phyloP scores from a whole-genome alignment of 2,113 vertebrate genomes.

The Erpornis zantholeuca region DNA sequence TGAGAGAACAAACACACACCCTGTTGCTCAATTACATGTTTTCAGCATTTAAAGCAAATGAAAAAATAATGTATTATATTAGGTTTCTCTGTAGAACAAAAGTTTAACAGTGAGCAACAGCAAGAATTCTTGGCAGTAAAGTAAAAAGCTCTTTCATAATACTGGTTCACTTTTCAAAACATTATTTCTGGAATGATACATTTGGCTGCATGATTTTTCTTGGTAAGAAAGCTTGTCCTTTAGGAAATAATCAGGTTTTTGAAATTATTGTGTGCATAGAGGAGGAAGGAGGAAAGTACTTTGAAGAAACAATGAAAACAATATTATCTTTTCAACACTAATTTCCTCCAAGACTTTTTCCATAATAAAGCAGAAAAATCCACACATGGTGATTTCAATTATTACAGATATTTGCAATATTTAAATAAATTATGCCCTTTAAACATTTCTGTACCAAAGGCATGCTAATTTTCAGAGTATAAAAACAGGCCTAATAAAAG shows the following conservation, averaged over 20 bases:
- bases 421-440: slow-evolving; percentile 16
- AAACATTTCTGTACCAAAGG: neutral
- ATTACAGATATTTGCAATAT: slow-evolving; percentile 2
- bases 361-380: neutral
- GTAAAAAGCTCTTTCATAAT: slow-evolving; percentile 60
- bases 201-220: slow-evolving; percentile 45
- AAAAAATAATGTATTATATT: slow-evolving; percentile 22
- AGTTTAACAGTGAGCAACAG: slow-evolving; percentile 46
- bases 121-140: slow-evolving; percentile 52
- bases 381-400: neutral
- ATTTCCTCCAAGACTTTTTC: slow-evolving; percentile 38
- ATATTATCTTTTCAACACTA: slow-evolving; percentile 43
- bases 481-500: slow-evolving; percentile 27
- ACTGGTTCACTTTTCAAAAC: slow-evolving; percentile 62
- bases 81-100: slow-evolving; percentile 43
- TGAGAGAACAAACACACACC: neutral
- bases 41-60: slow-evolving; percentile 21
- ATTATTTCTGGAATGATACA: slow-evolving; percentile 67
- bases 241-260: slow-evolving; percentile 66
- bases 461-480: slow-evolving; percentile 12
- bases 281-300: neutral
- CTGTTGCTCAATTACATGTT: slow-evolving; percentile 9
- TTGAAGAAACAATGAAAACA: slow-evolving; percentile 50
- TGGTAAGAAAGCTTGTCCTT: slow-evolving; percentile 55
- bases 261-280: slow-evolving; percentile 23